Conservation (phyloP, 2,797 vertebrate genomes). For the Setipinna tenuifilis region DNA sequence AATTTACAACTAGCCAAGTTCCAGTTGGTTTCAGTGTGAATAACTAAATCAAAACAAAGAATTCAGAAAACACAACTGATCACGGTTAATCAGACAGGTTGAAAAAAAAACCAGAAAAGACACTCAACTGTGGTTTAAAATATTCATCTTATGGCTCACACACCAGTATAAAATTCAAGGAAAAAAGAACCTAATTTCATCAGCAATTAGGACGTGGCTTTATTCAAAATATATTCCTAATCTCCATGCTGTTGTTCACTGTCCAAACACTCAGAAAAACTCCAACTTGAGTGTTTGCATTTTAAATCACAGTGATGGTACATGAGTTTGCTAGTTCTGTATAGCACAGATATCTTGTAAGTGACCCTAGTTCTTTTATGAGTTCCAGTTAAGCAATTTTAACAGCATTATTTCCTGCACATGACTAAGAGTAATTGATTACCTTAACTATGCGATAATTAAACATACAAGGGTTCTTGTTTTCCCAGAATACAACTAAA, state of each 20-base stretch:
- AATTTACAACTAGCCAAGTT: constrained; percentile 5
- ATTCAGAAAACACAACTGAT: neutral
- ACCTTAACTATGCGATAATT: neutral
- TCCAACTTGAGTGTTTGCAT: constrained; percentile 50
- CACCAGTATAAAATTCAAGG: constrained; percentile 14
- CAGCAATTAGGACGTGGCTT: constrained; percentile 3
- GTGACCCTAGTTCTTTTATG: constrained; percentile 40
- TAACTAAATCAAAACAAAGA: neutral
- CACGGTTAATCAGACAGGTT: neutral
- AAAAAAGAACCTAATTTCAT: neutral
- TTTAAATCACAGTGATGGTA: constrained; percentile 72
- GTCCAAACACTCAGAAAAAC: constrained; percentile 6
- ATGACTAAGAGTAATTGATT: constrained; percentile 16
- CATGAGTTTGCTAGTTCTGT: constrained; percentile 52
- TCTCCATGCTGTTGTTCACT: constrained; percentile 5
- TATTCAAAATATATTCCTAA: constrained; percentile 14
- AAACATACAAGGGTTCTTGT: neutral
- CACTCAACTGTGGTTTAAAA: constrained; percentile 2
- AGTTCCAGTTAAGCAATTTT: constrained; percentile 28
- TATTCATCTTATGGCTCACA: constrained; percentile 8
- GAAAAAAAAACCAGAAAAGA: neutral
- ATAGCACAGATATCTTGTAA: constrained; percentile 46
- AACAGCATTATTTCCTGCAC: constrained; percentile 10
- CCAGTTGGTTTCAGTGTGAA: neutral
- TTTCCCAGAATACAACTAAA: constrained; percentile 17